These are phyloP conservation scores for Popillia japonica DNA, from an alignment of 1,140 invertebrate species.

Conservation along the genomic window DNA sequence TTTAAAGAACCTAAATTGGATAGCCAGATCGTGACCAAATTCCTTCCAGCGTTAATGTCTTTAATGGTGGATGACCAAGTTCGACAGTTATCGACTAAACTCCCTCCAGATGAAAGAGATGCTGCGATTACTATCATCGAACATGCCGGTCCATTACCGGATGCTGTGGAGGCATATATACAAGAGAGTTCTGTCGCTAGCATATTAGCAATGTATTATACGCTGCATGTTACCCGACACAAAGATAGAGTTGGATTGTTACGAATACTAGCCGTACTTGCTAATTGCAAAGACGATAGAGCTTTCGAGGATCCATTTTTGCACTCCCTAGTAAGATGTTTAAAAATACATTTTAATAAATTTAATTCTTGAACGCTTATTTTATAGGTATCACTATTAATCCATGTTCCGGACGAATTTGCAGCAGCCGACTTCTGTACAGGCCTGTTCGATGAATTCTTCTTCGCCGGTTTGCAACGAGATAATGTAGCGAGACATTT, in stretches of 20 bases:
- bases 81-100: constrained; percentile 81
- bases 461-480: constrained; percentile 85
- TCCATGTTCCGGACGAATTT: constrained; percentile 92
- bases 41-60: constrained; percentile 92
- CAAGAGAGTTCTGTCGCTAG: constrained; percentile 90
- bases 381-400: constrained; percentile 79
- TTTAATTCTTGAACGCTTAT: background rate
- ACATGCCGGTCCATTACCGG: constrained; percentile 91
- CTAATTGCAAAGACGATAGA: too few species aligned
- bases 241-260: constrained; percentile 87
- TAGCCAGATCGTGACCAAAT: constrained; percentile 92
- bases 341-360: background rate
- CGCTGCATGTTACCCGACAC: constrained; percentile 81
- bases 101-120: constrained; percentile 93
- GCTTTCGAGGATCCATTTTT: too few species aligned
- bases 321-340: too few species aligned
- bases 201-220: constrained; percentile 95
- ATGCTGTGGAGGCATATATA: constrained; percentile 90
- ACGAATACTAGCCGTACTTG: constrained; percentile 86
- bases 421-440: constrained; percentile 94
- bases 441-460: constrained; percentile 95
- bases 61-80: constrained; percentile 98
- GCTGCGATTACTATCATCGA: constrained; percentile 93
- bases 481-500: constrained; percentile 96
- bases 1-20: constrained; percentile 96